These are phyloP conservation scores for Coptotermes formosanus DNA, from an alignment of 1,140 invertebrate species.

Conservation along the genomic window DNA sequence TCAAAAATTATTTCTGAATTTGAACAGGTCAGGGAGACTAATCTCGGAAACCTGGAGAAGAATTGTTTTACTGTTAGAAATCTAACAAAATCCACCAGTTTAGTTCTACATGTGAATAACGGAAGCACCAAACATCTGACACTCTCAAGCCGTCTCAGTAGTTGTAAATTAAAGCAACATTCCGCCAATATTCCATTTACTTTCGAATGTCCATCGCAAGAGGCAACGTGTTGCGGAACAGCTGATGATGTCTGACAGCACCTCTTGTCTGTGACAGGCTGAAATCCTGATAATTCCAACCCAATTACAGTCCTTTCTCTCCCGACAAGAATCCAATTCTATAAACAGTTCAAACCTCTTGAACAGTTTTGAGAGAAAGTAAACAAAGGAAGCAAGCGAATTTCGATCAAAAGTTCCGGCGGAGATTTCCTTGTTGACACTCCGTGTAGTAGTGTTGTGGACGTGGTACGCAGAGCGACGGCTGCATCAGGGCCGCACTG, in stretches of 20 bases:
- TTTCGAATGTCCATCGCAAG: not conserved
- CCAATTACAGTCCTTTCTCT: not conserved
- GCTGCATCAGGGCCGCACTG: not conserved
- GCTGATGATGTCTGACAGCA: not conserved
- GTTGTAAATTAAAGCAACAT: no score
- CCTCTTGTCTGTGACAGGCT: not conserved
- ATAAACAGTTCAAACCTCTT: not conserved
- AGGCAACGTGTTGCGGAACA: not conserved
- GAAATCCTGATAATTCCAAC: not conserved
- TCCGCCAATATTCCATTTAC: not conserved
- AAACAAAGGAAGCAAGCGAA: not conserved
- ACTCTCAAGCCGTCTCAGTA: no score
- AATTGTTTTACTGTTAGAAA: no score
- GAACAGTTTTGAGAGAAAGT: not conserved
- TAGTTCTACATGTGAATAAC: no score
- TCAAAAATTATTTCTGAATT: no score
- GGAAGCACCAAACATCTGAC: no score
- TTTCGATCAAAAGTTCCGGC: not conserved
- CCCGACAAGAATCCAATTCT: not conserved
- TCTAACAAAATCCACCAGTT: no score
- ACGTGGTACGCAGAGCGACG: no score
- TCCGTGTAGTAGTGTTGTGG: no score
- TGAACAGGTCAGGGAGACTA: no score
- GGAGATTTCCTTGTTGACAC: not conserved
- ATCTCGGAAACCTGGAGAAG: no score